Percentiles rank a stretch among this genome's conserved stretches.
Evolutionary conservation across 2,797 vertebrate species (phyloP).

Genomic region (Hemitrygon akajei): DNA sequence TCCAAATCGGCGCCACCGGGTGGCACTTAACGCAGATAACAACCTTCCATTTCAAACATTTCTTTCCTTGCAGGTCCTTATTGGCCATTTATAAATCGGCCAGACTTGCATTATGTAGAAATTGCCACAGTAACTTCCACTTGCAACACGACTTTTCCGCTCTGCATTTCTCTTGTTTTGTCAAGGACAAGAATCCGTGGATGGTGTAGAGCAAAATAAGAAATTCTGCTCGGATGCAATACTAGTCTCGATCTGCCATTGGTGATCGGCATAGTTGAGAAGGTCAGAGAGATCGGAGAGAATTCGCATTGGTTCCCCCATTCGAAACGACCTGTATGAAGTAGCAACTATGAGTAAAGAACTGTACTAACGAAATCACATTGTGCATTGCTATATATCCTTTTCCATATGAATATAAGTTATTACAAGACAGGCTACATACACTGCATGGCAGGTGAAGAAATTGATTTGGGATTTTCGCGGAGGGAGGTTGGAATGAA

Average conservation of each 20-base stretch:
- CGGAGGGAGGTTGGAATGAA: neutral
- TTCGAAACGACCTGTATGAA: neutral
- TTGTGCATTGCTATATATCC: too few species aligned
- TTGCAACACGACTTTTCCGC: neutral
- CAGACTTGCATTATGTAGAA: neutral
- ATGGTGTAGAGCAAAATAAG: neutral
- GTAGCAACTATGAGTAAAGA: neutral
- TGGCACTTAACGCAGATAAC: neutral
- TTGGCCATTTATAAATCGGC: neutral
- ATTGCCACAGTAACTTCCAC: neutral
- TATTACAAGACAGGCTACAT: too few species aligned
- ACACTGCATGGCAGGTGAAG: neutral
- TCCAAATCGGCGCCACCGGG: neutral
- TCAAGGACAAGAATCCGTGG: neutral
- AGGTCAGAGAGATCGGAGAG: conserved; percentile 39
- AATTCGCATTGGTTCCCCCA: neutral
- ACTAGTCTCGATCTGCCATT: conserved; percentile 44
- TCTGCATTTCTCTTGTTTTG: neutral
- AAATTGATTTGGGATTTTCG: neutral
- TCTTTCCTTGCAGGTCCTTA: neutral
- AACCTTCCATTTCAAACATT: neutral
- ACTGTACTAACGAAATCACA: too few species aligned
- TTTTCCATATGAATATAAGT: too few species aligned
- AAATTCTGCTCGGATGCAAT: conserved; percentile 40
- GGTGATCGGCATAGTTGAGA: conserved; percentile 45